phyloP scores from a whole-genome alignment of 2,113 vertebrate species.

The Felis catus region F.catus_Fca126_mat1.0 CM031425.1:53759001-53759500 shows the following conservation, averaged over 20 bases:
- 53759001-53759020: rapidly evolving
- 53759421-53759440: neutral
- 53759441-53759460: rapidly evolving
- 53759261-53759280: rapidly evolving
- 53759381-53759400: neutral
- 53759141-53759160: neutral
- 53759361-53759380: neutral
- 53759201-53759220: rapidly evolving
- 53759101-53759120: neutral
- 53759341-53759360: neutral
- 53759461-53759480: neutral
- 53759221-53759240: neutral
- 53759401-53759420: neutral
- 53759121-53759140: neutral
- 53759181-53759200: rapidly evolving
- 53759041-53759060: neutral
- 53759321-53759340: too few species aligned
- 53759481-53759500: neutral
- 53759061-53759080: neutral
- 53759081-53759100: neutral
- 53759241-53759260: neutral
- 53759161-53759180: too few species aligned
- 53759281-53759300: neutral
- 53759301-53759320: rapidly evolving
- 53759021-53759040: neutral